Percentiles rank a stretch among this genome's conserved stretches.
phyloP scores from a whole-genome alignment of 2,113 vertebrate genomes.

The Lamprologus sp. region DNA sequence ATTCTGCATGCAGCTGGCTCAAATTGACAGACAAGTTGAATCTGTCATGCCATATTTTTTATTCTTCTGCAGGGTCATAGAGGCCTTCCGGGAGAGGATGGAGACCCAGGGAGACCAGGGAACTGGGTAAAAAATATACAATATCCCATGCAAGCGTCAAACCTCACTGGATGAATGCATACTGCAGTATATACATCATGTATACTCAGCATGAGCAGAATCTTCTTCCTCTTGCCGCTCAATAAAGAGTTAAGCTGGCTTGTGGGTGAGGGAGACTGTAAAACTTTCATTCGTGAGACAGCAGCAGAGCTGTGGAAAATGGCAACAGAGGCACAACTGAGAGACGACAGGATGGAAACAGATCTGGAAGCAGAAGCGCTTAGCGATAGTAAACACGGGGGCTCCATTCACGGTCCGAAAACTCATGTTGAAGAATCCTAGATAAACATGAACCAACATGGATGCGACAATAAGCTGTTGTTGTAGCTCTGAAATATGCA shows the following conservation, averaged over 20 bases:
- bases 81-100: constrained; percentile 64
- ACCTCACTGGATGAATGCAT: neutral
- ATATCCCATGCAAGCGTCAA: neutral
- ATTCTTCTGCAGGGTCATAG: constrained; percentile 65
- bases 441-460: neutral
- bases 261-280: constrained; percentile 11
- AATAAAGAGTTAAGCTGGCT: constrained; percentile 16
- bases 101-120: constrained; percentile 52
- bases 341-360: constrained; percentile 62
- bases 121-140: constrained; percentile 61
- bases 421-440: constrained; percentile 11
- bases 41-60: neutral
- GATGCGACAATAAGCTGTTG: constrained; percentile 26
- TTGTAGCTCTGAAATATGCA: constrained; percentile 10
- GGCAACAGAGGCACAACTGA: constrained; percentile 38
- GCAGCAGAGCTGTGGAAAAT: constrained; percentile 64
- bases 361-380: constrained; percentile 41
- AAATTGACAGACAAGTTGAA: neutral
- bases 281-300: constrained; percentile 21
- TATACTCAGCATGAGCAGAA: neutral
- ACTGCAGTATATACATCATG: neutral
- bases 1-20: neutral
- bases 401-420: constrained; percentile 17
- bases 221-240: neutral
- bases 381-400: constrained; percentile 49